Conservation (phyloP, 2,888 invertebrate species). For the Arctia plantaginis region DNA sequence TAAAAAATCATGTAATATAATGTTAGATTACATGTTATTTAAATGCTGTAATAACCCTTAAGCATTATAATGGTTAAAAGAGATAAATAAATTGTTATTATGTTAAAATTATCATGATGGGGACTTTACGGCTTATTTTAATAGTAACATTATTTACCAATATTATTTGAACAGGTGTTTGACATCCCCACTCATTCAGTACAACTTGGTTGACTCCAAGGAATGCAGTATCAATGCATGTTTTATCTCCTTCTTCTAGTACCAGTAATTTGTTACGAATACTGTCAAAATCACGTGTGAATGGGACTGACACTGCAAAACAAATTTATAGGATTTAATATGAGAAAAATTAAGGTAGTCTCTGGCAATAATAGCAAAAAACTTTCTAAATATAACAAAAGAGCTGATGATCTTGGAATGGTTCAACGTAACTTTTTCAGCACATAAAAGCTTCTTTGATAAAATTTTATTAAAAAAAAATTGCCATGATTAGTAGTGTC, state of each 20-base stretch:
- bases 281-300: slow-evolving; percentile 95
- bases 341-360: background rate
- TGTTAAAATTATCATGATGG: too few species aligned
- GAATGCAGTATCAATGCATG: slow-evolving; percentile 93
- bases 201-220: slow-evolving; percentile 93
- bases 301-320: slow-evolving; percentile 90
- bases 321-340: slow-evolving; percentile 1
- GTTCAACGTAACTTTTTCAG: too few species aligned
- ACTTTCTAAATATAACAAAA: background rate
- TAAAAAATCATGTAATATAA: too few species aligned
- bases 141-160: slow-evolving; percentile 61
- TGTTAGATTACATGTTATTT: too few species aligned
- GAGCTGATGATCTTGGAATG: too few species aligned
- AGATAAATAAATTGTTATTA: too few species aligned
- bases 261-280: slow-evolving; percentile 91
- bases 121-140: too few species aligned
- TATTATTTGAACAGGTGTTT: slow-evolving; percentile 91
- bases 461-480: too few species aligned
- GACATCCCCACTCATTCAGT: slow-evolving; percentile 95
- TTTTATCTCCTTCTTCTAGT: slow-evolving; percentile 94
- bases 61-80: too few species aligned
- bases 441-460: too few species aligned
- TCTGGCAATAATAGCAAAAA: background rate
- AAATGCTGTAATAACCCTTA: too few species aligned
- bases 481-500: too few species aligned